These are phyloP conservation scores for Ommatoiulus sabulosus DNA, from an alignment of 2,888 invertebrate genomes.

Conservation along the genomic window DNA sequence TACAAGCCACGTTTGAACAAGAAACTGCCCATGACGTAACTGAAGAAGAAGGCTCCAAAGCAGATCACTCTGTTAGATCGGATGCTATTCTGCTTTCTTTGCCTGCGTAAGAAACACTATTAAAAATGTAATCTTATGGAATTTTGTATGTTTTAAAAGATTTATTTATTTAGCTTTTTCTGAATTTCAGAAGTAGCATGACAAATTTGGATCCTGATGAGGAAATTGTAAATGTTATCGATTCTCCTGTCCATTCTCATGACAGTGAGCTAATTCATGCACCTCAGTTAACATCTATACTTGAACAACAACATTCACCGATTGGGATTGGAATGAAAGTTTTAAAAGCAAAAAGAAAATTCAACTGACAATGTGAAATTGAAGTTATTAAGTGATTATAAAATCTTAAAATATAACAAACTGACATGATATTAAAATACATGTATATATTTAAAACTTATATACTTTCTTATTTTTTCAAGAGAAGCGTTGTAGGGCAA, in stretches of 20 bases:
- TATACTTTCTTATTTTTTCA: no score
- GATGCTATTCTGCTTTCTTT: conserved; percentile 42
- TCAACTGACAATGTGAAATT: not conserved
- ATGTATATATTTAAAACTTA: not conserved
- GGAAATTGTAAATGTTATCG: conserved; percentile 59
- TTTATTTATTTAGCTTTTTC: not conserved
- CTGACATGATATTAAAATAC: not conserved
- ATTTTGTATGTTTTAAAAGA: not conserved
- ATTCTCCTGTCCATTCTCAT: conserved; percentile 56
- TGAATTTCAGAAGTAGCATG: conserved; percentile 50
- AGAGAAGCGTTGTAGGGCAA: no score
- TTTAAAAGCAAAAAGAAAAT: conserved; percentile 1
- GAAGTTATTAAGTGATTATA: no score
- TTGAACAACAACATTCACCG: conserved; percentile 46
- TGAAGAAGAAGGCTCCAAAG: conserved; percentile 58
- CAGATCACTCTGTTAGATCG: not conserved
- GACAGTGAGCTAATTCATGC: conserved; percentile 24
- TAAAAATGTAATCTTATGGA: not conserved
- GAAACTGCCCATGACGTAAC: conserved; percentile 53
- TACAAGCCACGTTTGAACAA: conserved; percentile 58
- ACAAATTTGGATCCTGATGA: conserved; percentile 59
- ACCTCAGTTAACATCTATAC: conserved; percentile 23
- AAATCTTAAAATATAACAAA: no score
- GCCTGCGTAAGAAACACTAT: conserved; percentile 32
- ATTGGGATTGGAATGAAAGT: conserved; percentile 45